Evolutionary conservation across 2,113 vertebrate species (phyloP), one percentile per base, ranked within the genome.

Genomic region (Xiphorhynchus elegans): DNA sequence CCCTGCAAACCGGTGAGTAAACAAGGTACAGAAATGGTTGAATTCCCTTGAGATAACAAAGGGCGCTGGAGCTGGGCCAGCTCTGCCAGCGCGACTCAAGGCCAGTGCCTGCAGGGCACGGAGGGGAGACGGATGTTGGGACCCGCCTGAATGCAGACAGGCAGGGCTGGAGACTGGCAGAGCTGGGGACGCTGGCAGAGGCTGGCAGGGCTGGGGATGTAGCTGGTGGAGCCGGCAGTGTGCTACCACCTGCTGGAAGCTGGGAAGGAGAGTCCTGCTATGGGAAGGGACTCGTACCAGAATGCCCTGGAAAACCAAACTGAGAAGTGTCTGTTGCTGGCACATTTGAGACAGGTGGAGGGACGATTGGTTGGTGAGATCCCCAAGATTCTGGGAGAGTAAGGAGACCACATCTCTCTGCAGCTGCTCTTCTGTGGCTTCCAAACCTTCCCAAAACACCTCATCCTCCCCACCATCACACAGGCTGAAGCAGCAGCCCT

Each of bases 201-300:
- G 4, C 26, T 8, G 49, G 33, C 68, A 13, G 42, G 7, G 58
- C 68, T 84, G 53, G 76, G 62, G 40, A 53, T 7, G 2, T 0
- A 2, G 39, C 66, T 40, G 75, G 82, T 4, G 11, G 60, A 63
- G 26, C 47, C 1, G 20, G 67, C 93, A 42, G 62, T 5, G 11
- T 95, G 94, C 96, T 90, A 85, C 94, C 96, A 93, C 85, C 91
- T 93, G 88, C 93, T 90, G 94, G 96, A 93, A 81, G 88, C 52
- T 17, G 75, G 42, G 79, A 53, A 89, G 92, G 66, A 46, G 62
- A 86, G 33, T 39, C 5, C 18, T 1, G 11, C 6, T 5, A 0
- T 3, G 55, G 40, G 46, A 82, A 70, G 37, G 29, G 23, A 15
- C 44, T 87, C 68, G 59, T 1, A 2, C 29, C 29, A 56, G 35